Base-by-base conservation (phyloP, 1,140 invertebrate genomes). In the Magallana gigas region DNA sequence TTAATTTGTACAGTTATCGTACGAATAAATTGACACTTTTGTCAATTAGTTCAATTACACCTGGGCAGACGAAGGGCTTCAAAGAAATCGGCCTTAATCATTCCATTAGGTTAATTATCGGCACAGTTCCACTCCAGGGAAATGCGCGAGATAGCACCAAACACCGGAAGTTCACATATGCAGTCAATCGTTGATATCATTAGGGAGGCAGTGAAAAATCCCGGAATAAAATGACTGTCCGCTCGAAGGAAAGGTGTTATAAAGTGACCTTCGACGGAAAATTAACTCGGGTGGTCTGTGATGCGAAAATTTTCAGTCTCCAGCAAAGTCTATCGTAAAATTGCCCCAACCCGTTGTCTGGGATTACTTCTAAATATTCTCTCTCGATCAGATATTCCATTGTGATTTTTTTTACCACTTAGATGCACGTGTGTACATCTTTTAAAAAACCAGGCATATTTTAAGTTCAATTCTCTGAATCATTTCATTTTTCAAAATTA, bases 1-100 rank as follows among this genome's bases (percentile, higher is more conserved):
- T 86, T 86, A 86, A 86, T 86, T 86, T 86, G 85, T 86, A 86
- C 85, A 86, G 64, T 86, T 80, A 86, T 86, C 85, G 85, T 71
- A 76, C 58, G 85, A 76, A 58, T 86, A 86, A 76, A 86, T 86
- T 86, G 85, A 58, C 85, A 86, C 85, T 86, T 86, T 86, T 86
- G 62, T 86, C 85, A 86, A 86, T 86, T 86, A 86, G 85, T 76
- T 80, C 85, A 86, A 86, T 86, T 86, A 86, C 85, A 86, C 85
- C 85, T 86, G 85, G 58, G 85, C 68, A 86, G 58, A 71, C 64
- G 64, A 76, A 58, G 71, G 71, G 64, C 85, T 86, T 86, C 85
- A 86, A 86, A 86, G 85, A 86, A 80, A 76, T 76, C 64, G 64
- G 29, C 85, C 85, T 86, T 86, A 86, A 86, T 86, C 85, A 86